phyloP scores from a whole-genome alignment of 2,797 vertebrate genomes.

The Coreius guichenoti region DNA sequence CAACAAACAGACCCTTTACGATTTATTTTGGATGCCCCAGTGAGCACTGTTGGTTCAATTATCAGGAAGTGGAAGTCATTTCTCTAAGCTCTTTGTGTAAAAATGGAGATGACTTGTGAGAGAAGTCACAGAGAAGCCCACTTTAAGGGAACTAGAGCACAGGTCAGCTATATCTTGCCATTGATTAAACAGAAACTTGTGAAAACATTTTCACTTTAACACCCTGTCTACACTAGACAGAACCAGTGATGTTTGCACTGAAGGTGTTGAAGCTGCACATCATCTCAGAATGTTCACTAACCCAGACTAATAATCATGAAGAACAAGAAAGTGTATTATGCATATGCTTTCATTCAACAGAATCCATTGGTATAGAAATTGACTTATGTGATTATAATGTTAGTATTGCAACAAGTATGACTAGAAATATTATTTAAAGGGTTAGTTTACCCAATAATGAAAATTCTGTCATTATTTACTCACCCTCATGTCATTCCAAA shows the following conservation, averaged over 20 bases:
- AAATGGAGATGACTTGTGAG: neutral
- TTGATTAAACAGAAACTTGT: neutral
- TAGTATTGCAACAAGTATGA: neutral
- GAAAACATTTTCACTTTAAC: too few relatives aligned
- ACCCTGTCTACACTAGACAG: too few relatives aligned
- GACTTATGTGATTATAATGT: neutral
- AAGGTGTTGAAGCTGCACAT: neutral
- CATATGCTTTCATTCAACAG: neutral
- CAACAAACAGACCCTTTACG: neutral
- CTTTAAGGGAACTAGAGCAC: slow-evolving; percentile 5
- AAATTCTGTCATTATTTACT: too few relatives aligned
- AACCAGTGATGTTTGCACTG: neutral
- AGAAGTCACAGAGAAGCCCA: neutral
- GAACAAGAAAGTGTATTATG: neutral
- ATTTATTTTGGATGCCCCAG: neutral
- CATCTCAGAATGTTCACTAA: neutral
- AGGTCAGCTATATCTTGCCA: neutral
- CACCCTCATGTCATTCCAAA: too few relatives aligned
- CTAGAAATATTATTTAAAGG: neutral
- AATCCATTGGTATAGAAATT: neutral
- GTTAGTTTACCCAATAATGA: too few relatives aligned
- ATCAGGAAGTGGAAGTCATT: slow-evolving; percentile 7
- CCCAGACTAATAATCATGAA: neutral
- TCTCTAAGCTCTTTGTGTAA: neutral
- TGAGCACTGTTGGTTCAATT: neutral